These are phyloP conservation scores for Ancistrus triradiatus DNA, from an alignment of 2,113 vertebrate genomes.

Conservation along the genomic window DNA sequence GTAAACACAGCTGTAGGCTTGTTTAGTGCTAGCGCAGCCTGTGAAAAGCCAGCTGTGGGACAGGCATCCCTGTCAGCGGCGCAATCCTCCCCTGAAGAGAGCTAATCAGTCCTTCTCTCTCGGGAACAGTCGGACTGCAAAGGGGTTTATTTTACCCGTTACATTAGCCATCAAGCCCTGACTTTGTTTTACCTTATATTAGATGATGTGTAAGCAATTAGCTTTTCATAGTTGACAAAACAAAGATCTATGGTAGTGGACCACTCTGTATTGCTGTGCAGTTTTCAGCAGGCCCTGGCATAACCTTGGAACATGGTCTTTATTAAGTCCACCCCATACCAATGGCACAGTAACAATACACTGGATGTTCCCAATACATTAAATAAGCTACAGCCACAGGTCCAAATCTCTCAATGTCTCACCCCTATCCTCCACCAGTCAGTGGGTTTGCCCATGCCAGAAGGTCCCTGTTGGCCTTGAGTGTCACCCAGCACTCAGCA, in stretches of 20 bases:
- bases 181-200: no score
- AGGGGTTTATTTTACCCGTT: no score
- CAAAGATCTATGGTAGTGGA: no score
- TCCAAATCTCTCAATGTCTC: slow-evolving; percentile 15
- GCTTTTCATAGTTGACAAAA: no score
- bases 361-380: slow-evolving; percentile 6
- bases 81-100: slow-evolving; percentile 35
- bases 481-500: slow-evolving; percentile 46
- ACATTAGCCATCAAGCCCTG: no score
- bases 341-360: slow-evolving; percentile 15
- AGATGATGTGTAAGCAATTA: no score
- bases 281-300: slow-evolving; percentile 17
- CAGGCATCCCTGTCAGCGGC: slow-evolving; percentile 43
- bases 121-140: slow-evolving; percentile 30
- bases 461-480: slow-evolving; percentile 41
- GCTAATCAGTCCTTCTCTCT: slow-evolving; percentile 39
- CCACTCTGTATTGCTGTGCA: no score
- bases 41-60: slow-evolving; percentile 43
- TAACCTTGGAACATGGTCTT: slow-evolving; percentile 9
- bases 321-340: neutral
- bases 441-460: slow-evolving; percentile 20
- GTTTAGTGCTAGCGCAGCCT: slow-evolving; percentile 33
- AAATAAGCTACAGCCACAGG: slow-evolving; percentile 16
- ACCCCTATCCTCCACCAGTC: slow-evolving; percentile 30
- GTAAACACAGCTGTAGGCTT: slow-evolving; percentile 45